A percentile compares a stretch with the other conserved stretches of the same genome.
Conservation (phyloP, 2,113 vertebrate species). For the Platichthys flesus region DNA sequence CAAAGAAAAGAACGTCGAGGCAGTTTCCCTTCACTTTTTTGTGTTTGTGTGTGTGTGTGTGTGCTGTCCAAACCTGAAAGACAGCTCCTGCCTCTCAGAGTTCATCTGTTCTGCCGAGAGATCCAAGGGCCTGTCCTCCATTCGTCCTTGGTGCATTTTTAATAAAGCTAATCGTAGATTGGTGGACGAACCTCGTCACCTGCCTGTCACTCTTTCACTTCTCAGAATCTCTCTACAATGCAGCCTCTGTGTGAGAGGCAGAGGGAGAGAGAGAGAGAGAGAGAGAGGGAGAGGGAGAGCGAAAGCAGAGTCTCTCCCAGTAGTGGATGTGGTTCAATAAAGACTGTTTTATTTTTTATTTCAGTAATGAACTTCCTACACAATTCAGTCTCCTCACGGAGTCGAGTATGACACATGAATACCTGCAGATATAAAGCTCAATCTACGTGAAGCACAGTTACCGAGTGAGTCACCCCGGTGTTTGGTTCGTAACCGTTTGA, state of each 20-base stretch:
- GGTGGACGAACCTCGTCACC: conserved; percentile 72
- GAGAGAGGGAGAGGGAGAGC: neutral
- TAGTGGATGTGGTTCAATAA: conserved; percentile 39
- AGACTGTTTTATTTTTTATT: conserved; percentile 14
- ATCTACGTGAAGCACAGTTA: neutral
- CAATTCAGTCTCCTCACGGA: neutral
- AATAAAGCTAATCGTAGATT: conserved; percentile 77
- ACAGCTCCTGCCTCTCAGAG: conserved; percentile 60
- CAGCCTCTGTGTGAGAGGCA: conserved; percentile 28
- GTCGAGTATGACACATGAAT: conserved; percentile 9
- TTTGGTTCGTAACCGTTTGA: conserved; percentile 19
- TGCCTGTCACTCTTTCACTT: conserved; percentile 73
- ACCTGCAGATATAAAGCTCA: neutral
- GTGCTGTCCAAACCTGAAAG: conserved; percentile 66
- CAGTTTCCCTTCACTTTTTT: conserved; percentile 34
- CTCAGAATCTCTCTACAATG: conserved; percentile 49
- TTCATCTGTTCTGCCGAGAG: conserved; percentile 63
- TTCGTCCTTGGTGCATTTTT: conserved; percentile 80
- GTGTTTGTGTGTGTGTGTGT: conserved; percentile 15
- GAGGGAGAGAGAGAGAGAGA: no score
- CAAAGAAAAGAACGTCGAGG: conserved; percentile 63
- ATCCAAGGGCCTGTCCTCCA: conserved; percentile 59
- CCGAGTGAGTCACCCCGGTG: conserved; percentile 17
- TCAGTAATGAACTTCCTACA: conserved; percentile 32
- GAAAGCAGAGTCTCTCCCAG: conserved; percentile 18